Conservation (phyloP, 1,140 invertebrate species). For the Meloidogyne floridensis region DNA sequence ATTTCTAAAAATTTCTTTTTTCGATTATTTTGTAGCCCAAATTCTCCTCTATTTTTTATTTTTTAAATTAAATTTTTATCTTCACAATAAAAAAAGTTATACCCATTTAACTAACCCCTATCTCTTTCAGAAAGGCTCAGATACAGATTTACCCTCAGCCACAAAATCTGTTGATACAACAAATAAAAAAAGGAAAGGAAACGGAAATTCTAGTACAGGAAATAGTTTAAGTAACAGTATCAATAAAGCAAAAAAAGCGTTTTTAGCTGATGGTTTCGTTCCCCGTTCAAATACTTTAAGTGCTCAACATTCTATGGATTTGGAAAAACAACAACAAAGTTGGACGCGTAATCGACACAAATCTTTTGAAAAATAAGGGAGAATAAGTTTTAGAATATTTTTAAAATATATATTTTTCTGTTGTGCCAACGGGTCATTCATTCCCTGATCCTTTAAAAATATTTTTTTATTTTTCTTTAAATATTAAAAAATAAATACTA, state of each 20-base stretch:
- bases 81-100: not conserved
- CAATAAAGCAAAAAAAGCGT: constrained; percentile 8
- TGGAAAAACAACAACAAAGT: not conserved
- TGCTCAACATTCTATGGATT: constrained; percentile 17
- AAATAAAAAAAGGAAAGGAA: constrained; percentile 4
- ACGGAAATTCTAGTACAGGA: not conserved
- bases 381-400: not conserved
- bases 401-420: not conserved
- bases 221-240: not conserved
- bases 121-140: constrained; percentile 24
- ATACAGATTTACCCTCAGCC: constrained; percentile 17
- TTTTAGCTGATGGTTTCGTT: not conserved
- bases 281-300: constrained; percentile 26
- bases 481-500: not conserved
- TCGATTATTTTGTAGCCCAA: not conserved
- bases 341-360: constrained; percentile 24
- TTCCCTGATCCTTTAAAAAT: not conserved
- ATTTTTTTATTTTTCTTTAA: not conserved
- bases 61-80: not conserved
- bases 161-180: constrained; percentile 12
- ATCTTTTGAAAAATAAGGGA: constrained; percentile 23
- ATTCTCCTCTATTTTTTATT: not conserved
- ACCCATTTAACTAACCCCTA: not conserved
- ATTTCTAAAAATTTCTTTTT: not conserved
- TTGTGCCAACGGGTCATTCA: not conserved